Base-by-base conservation (phyloP, 2,113 vertebrate genomes). In the Ptyas mucosa region DNA sequence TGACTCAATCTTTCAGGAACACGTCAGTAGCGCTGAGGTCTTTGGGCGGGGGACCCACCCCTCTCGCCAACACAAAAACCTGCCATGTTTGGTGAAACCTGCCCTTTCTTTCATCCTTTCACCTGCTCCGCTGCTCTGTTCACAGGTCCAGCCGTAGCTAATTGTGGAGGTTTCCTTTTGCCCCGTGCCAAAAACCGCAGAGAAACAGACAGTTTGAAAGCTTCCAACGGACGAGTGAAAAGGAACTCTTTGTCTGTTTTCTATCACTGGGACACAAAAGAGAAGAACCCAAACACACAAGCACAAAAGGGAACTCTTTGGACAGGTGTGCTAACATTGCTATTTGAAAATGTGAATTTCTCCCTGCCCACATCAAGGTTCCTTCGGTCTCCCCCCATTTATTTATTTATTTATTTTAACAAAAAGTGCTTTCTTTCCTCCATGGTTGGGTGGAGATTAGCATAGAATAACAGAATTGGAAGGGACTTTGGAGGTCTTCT, bases 291-390 rank as follows among this genome's bases (percentile, higher is more conserved):
- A 91, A 91, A 61, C 58, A 11, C 43, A 94, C 81, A 94, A 97
- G 95, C 93, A 94, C 87, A 58, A 85, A 64, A 90, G 95, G 86
- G 91, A 95, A 92, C 87, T 43, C 94, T 96, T 96, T 93, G 96
- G 95, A 96, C 98, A 98, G 98, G 97, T 98, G 98, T 97, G 95
- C 89, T 54, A 90, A 9, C 93, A 53, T 43, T 94, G 95, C 93
- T 96, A 3, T 92, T 96, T 8, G 12, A n/a, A 88, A 88, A 88
- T 53, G 51, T 53, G 51, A 8, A 20, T 8, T 14, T n/a, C 29
- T 34, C 51, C 26, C 26, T 21, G 18, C 18, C 75, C 75, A 39
- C 69, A 81, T 34, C 69, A 8, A 81, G 15, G 7, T 39, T 81
- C 18, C 57, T 58, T 58, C 3, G 26, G 20, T 87, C 11, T n/a